A percentile compares a stretch with the other conserved stretches of the same genome.
These are phyloP conservation scores for Hydrozoanthus tunicans DNA, from an alignment of 64 coral and sea anemone species.

Conservation along the genomic window DNA sequence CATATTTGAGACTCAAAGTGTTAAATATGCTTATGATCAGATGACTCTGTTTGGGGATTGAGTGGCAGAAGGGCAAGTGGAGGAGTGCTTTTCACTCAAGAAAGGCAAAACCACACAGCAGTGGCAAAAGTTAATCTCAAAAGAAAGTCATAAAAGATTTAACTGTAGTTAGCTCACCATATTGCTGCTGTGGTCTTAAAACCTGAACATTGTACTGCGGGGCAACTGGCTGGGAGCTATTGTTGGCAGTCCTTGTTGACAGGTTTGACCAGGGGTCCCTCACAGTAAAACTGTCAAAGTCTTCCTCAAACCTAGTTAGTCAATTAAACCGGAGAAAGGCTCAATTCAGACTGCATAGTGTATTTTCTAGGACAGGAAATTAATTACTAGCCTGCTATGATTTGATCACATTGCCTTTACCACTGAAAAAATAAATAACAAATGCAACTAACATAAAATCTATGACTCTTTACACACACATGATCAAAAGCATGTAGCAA, in stretches of 20 bases:
- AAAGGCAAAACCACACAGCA: not conserved
- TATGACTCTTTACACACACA: too few species aligned
- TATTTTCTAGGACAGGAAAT: too few species aligned
- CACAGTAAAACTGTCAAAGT: conserved; percentile 77
- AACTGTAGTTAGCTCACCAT: conserved; percentile 50
- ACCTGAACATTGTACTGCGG: not conserved
- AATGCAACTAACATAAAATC: too few species aligned
- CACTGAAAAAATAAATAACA: too few species aligned
- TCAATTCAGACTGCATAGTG: too few species aligned
- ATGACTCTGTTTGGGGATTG: too few species aligned
- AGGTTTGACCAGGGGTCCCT: conserved; percentile 87
- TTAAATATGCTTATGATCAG: too few species aligned
- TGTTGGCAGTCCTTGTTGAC: conserved; percentile 34
- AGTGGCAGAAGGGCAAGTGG: too few species aligned
- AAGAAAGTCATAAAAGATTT: not conserved
- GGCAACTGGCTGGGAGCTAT: conserved; percentile 2
- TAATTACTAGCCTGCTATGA: too few species aligned
- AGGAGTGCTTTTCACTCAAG: too few species aligned
- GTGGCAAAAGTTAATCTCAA: not conserved
- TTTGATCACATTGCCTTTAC: too few species aligned
- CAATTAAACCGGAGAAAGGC: not conserved
- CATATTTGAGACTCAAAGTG: not conserved
- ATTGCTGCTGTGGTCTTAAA: conserved; percentile 49
- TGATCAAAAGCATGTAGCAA: too few species aligned
- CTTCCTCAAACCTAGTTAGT: conserved; percentile 60